Conservation (phyloP, 2,888 invertebrate genomes). For the Athrips mouffetella region DNA sequence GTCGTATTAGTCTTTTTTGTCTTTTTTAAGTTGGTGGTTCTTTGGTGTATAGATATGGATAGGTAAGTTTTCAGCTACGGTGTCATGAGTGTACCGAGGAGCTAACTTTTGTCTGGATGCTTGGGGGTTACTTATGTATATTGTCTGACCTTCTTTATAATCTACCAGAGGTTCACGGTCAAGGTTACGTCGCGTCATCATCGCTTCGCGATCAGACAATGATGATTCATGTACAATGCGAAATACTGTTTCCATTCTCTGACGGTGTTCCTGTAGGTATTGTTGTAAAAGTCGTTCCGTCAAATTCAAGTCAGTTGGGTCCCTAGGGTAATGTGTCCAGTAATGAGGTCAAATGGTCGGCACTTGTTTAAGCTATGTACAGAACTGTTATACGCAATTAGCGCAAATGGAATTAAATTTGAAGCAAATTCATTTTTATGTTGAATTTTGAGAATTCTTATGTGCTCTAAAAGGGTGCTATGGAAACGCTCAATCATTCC, state of each 20-base stretch:
- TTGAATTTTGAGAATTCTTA: constrained; percentile 20
- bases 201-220: not conserved
- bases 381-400: constrained; percentile 28
- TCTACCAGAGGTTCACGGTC: not conserved
- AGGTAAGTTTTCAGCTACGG: constrained; percentile 1
- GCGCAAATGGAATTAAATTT: constrained; percentile 21
- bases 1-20: no score
- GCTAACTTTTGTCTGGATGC: not conserved
- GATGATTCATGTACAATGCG: not conserved
- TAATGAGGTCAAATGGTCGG: constrained; percentile 22
- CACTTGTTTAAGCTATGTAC: constrained; percentile 28
- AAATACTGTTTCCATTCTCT: not conserved
- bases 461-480: constrained; percentile 22
- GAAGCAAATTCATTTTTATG: constrained; percentile 9
- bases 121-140: not conserved
- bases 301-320: constrained; percentile 18
- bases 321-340: constrained; percentile 20
- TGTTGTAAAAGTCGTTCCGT: constrained; percentile 14
- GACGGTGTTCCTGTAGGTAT: constrained; percentile 11
- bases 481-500: constrained; percentile 22
- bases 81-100: not conserved
- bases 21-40: no score
- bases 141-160: not conserved
- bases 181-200: not conserved
- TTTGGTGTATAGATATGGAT: constrained; percentile 11